Percentiles rank a stretch among this genome's conserved stretches.
Evolutionary conservation across 2,888 invertebrate species (phyloP).

Genomic region (Aricia artaxerxes): DNA sequence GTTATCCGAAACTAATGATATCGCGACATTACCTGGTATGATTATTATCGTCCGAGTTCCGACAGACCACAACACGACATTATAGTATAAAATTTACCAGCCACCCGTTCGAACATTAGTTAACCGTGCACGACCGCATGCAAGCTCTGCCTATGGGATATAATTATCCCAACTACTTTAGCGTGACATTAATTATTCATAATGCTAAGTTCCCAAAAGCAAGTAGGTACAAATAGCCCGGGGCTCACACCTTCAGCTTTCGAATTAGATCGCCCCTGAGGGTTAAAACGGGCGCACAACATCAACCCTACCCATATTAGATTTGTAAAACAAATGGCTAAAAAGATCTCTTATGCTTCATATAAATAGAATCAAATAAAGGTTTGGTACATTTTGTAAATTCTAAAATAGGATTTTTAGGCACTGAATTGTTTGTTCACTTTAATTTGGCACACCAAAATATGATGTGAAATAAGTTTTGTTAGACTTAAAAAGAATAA

Average conservation of each 20-base stretch:
- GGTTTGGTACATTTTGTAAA: slow-evolving; percentile 21
- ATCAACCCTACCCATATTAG: slow-evolving; percentile 34
- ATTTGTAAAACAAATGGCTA: slow-evolving; percentile 34
- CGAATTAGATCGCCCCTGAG: slow-evolving; percentile 40
- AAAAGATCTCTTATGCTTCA: slow-evolving; percentile 1
- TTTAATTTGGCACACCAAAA: slow-evolving; percentile 3
- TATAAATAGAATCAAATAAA: slow-evolving; percentile 15
- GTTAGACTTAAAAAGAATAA: neutral
- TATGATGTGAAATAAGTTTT: neutral
- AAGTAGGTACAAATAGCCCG: slow-evolving; percentile 50
- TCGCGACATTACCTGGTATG: neutral
- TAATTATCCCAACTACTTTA: slow-evolving; percentile 42
- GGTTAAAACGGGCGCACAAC: slow-evolving; percentile 36
- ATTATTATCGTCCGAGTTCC: slow-evolving; percentile 1
- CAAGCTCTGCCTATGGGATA: slow-evolving; percentile 42
- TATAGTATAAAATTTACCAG: slow-evolving; percentile 24
- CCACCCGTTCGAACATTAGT: slow-evolving; percentile 21
- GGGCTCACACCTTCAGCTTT: slow-evolving; percentile 38
- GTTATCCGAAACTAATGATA: neutral
- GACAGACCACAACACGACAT: slow-evolving; percentile 14
- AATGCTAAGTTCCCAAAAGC: slow-evolving; percentile 48
- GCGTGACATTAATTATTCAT: slow-evolving; percentile 50
- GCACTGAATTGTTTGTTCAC: neutral
- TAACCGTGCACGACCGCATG: slow-evolving; percentile 31
- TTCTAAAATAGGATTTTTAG: slow-evolving; percentile 1